Evolutionary conservation across 1,140 invertebrate genomes (phyloP).

Genomic region (Meteorus sp.): DNA sequence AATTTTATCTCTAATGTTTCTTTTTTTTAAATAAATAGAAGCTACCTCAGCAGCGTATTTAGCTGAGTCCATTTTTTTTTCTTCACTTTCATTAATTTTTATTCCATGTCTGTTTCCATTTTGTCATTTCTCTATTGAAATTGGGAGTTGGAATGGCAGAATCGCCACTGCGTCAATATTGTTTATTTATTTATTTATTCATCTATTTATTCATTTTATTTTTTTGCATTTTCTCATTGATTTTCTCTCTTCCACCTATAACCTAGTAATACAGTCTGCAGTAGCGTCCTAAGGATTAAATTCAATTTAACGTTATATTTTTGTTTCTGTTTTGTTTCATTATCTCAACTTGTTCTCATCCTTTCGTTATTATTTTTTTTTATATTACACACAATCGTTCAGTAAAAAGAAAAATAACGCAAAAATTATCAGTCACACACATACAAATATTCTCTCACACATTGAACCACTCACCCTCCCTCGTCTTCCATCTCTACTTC

Average conservation of each 20-base stretch:
- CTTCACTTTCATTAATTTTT: too few relatives aligned
- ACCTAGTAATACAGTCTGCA: slow-evolving; percentile 58
- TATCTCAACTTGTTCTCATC: too few relatives aligned
- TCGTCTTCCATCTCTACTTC: not conserved
- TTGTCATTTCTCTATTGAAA: too few relatives aligned
- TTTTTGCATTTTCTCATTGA: slow-evolving; percentile 30
- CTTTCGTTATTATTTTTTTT: too few relatives aligned
- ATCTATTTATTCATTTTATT: slow-evolving; percentile 7
- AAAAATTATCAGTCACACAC: slow-evolving; percentile 27
- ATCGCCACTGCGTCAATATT: too few relatives aligned
- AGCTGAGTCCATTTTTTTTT: too few relatives aligned
- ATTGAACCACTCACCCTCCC: not conserved
- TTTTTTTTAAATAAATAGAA: too few relatives aligned
- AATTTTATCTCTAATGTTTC: too few relatives aligned
- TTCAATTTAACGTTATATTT: slow-evolving; percentile 44
- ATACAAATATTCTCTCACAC: not conserved
- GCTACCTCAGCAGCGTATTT: too few relatives aligned
- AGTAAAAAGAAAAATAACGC: slow-evolving; percentile 29
- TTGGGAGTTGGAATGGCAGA: too few relatives aligned
- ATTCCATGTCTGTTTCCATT: too few relatives aligned
- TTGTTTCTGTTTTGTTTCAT: too few relatives aligned
- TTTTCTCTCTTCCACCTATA: slow-evolving; percentile 42
- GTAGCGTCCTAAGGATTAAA: slow-evolving; percentile 50
- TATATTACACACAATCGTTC: slow-evolving; percentile 54
- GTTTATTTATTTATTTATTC: not conserved